Percentiles rank a stretch among this genome's conserved stretches.
These are phyloP conservation scores for Zoanthus gigantus DNA, from an alignment of 92 coral and sea anemone genomes.

Conservation along the genomic window DNA sequence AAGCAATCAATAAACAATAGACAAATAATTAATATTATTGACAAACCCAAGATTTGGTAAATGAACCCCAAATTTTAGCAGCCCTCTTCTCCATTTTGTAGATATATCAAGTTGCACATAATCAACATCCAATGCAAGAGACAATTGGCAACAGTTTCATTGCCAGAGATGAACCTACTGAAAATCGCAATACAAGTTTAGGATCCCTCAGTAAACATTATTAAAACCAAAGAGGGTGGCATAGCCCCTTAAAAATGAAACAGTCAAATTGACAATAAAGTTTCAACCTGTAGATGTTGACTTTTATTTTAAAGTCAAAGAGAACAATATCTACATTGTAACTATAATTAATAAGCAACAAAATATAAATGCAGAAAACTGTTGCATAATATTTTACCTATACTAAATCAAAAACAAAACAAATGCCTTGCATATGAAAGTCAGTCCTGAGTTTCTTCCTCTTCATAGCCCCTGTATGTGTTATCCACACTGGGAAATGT, in stretches of 20 bases:
- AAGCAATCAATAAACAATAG: background rate
- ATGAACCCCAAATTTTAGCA: background rate
- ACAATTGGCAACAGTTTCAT: slow-evolving; percentile 1
- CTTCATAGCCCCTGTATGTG: slow-evolving; percentile 40
- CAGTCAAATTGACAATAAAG: background rate
- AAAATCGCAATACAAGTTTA: background rate
- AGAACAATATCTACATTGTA: slow-evolving; percentile 18
- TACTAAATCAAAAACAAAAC: background rate
- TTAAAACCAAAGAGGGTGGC: background rate
- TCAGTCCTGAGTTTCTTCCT: slow-evolving; percentile 31
- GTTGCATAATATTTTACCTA: slow-evolving; percentile 3
- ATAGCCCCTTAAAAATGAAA: background rate
- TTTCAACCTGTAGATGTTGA: slow-evolving; percentile 1
- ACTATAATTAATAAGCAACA: slow-evolving; percentile 13
- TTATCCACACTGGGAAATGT: slow-evolving; percentile 45
- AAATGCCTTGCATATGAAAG: background rate
- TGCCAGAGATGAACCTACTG: background rate
- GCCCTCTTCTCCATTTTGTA: too few species aligned
- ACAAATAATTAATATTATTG: too few species aligned
- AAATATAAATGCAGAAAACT: slow-evolving; percentile 26
- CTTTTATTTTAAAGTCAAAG: background rate
- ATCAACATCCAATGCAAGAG: background rate
- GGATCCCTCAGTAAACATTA: background rate
- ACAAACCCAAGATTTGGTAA: background rate
- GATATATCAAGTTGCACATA: background rate